A percentile compares a stretch with the other conserved stretches of the same genome.
Conservation (phyloP, 30 jellyfish, hydroid and myxozoan species). For the Hydractinia symbiolongicarpus region DNA sequence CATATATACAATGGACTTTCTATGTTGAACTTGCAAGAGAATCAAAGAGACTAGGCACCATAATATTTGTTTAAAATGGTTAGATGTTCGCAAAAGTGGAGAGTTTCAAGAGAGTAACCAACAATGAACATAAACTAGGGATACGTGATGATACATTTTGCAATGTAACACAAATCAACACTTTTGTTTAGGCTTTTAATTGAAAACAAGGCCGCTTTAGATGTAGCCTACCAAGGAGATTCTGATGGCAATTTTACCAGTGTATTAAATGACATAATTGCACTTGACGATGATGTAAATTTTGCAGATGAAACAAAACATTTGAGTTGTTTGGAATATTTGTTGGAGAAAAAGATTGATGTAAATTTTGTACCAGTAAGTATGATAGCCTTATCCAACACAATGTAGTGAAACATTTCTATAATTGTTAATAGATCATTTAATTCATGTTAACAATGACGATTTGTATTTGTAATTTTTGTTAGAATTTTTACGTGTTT, state of each 20-base stretch:
- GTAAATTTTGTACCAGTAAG: slow-evolving; percentile 48
- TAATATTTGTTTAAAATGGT: too few relatives aligned
- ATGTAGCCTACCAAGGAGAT: slow-evolving; percentile 25
- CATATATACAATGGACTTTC: too few relatives aligned
- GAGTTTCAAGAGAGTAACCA: neutral
- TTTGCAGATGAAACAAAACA: slow-evolving; percentile 17
- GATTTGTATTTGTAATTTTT: too few relatives aligned
- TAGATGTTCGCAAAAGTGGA: too few relatives aligned
- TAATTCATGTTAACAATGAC: too few relatives aligned
- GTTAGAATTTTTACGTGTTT: too few relatives aligned
- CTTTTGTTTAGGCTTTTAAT: slow-evolving; percentile 24
- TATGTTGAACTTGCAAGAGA: too few relatives aligned
- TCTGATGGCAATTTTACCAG: slow-evolving; percentile 23
- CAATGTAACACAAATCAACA: neutral
- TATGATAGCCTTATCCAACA: neutral
- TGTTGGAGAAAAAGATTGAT: slow-evolving; percentile 44
- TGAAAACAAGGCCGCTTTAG: slow-evolving; percentile 33
- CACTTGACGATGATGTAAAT: slow-evolving; percentile 34
- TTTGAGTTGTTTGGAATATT: slow-evolving; percentile 35
- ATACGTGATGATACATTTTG: neutral
- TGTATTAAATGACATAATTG: slow-evolving; percentile 31
- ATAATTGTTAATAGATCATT: too few relatives aligned
- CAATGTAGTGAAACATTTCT: neutral
- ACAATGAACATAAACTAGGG: neutral
- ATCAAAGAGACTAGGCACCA: too few relatives aligned